These are phyloP conservation scores for Umimayanthus kanabou DNA, from an alignment of 92 coral and sea anemone species.

Conservation along the genomic window DNA sequence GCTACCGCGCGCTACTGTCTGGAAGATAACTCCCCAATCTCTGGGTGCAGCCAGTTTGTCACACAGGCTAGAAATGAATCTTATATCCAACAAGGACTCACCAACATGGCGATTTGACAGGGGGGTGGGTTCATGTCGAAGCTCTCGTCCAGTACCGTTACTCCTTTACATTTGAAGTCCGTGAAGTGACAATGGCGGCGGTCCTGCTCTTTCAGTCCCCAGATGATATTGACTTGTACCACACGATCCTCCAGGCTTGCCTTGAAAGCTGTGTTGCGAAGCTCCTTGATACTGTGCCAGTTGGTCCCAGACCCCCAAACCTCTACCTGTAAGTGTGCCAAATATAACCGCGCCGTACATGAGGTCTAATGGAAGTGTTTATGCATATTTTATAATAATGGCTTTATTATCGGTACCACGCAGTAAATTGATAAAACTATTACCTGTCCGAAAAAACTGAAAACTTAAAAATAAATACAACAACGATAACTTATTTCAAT, in stretches of 20 bases:
- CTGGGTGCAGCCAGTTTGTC: no score
- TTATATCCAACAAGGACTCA: constrained; percentile 36
- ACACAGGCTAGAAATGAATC: no score
- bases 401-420: no score
- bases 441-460: no score
- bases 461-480: no score
- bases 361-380: neutral
- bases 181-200: constrained; percentile 91
- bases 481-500: no score
- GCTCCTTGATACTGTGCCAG: constrained; percentile 80
- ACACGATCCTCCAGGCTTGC: constrained; percentile 96
- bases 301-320: constrained; percentile 97
- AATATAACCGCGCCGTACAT: neutral
- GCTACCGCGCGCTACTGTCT: no score
- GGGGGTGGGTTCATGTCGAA: constrained; percentile 96
- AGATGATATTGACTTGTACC: constrained; percentile 78
- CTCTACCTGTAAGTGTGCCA: constrained; percentile 67
- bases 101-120: constrained; percentile 89
- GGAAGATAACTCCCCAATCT: no score
- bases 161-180: constrained; percentile 91
- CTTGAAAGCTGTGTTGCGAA: constrained; percentile 79
- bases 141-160: constrained; percentile 84
- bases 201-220: constrained; percentile 94
- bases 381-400: neutral
- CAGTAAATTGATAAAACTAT: no score